A percentile compares a stretch with the other conserved stretches of the same genome.
phyloP scores from a whole-genome alignment of 2,113 vertebrate genomes.

The Calidris pugnax region DNA sequence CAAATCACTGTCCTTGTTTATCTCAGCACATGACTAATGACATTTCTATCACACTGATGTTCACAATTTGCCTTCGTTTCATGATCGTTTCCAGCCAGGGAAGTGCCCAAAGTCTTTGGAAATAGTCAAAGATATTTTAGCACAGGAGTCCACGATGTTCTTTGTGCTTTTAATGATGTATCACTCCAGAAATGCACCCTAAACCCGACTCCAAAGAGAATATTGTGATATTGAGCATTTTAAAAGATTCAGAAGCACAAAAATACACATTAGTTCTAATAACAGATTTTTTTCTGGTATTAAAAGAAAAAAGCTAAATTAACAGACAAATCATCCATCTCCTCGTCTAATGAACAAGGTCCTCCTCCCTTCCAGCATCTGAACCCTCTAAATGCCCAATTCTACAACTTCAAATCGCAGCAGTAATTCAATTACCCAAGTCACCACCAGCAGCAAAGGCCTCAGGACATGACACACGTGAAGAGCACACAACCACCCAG shows the following conservation, averaged over 20 bases:
- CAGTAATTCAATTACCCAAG: neutral
- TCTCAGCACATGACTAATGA: neutral
- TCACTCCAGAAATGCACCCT: neutral
- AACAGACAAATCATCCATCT: neutral
- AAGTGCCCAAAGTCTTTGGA: neutral
- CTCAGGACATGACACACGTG: fast-evolving
- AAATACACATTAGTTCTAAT: neutral
- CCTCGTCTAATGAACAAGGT: neutral
- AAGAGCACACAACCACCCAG: neutral
- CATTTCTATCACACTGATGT: neutral
- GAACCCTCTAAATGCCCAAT: neutral
- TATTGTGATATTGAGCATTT: neutral
- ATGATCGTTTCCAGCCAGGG: neutral
- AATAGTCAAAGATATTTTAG: neutral
- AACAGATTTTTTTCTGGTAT: neutral
- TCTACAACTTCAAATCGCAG: neutral
- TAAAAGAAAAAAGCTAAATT: neutral
- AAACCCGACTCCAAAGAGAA: neutral
- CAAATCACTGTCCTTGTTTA: neutral
- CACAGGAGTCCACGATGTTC: neutral
- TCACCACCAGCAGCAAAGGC: neutral
- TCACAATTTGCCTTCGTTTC: neutral
- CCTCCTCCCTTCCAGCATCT: neutral
- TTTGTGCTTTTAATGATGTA: neutral
- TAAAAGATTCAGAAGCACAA: neutral